phyloP scores from a whole-genome alignment of 2,888 invertebrate species.

The Alviniconcha strummeri region DNA sequence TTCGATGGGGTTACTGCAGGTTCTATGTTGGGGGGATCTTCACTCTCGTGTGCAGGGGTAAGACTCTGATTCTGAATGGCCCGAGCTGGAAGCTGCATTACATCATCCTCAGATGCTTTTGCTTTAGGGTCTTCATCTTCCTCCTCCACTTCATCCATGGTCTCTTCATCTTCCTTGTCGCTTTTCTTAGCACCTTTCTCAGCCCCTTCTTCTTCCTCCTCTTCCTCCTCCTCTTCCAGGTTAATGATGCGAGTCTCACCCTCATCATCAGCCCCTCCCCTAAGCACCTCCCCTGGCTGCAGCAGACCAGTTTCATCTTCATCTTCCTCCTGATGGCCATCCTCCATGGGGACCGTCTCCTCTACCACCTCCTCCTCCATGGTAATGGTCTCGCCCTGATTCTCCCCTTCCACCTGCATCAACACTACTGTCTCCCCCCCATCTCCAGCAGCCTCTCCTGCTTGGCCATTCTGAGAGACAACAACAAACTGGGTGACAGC shows the following conservation, averaged over 20 bases:
- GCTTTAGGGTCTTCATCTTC: not conserved
- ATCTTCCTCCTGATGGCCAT: constrained; percentile 24
- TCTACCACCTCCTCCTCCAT: constrained; percentile 30
- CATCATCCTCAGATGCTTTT: constrained; percentile 24
- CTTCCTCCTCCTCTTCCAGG: constrained; percentile 40
- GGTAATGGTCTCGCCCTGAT: constrained; percentile 12
- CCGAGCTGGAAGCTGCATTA: constrained; percentile 42
- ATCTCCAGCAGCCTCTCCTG: not conserved
- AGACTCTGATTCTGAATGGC: constrained; percentile 39
- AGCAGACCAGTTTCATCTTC: constrained; percentile 28
- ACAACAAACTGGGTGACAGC: constrained; percentile 30
- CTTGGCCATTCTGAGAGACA: constrained; percentile 29
- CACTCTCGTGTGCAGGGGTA: constrained; percentile 38
- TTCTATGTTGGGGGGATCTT: constrained; percentile 32
- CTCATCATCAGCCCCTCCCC: constrained; percentile 34
- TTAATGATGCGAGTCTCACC: constrained; percentile 42
- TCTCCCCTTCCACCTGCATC: constrained; percentile 30
- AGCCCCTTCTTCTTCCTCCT: constrained; percentile 31
- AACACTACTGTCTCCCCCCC: constrained; percentile 22
- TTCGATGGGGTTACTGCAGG: constrained; percentile 28
- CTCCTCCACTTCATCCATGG: constrained; percentile 32
- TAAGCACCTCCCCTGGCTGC: constrained; percentile 30
- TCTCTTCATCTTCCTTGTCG: constrained; percentile 22
- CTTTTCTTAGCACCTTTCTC: constrained; percentile 19
- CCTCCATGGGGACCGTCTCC: constrained; percentile 15